These are phyloP conservation scores for Busseola fusca DNA, from an alignment of 2,888 invertebrate species.

Conservation along the genomic window DNA sequence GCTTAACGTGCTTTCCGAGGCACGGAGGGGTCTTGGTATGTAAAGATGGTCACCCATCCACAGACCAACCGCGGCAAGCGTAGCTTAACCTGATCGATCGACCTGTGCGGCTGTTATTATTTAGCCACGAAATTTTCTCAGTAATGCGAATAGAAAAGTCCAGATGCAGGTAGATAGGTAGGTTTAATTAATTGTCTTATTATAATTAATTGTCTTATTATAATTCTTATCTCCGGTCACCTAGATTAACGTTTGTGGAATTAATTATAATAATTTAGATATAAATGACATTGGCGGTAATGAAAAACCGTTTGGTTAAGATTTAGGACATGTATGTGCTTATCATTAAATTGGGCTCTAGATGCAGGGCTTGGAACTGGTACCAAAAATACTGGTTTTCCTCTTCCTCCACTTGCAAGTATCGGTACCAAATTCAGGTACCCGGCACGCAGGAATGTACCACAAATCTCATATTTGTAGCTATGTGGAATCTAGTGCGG, in stretches of 20 bases:
- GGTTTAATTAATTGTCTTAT: slow-evolving; percentile 18
- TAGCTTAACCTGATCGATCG: no score
- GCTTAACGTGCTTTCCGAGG: no score
- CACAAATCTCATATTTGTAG: no score
- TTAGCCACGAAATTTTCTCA: neutral
- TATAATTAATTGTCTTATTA: slow-evolving; percentile 24
- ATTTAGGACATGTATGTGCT: neutral
- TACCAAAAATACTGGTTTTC: neutral
- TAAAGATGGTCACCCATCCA: no score
- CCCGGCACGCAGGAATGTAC: no score
- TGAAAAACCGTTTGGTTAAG: neutral
- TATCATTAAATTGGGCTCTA: neutral
- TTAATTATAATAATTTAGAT: neutral
- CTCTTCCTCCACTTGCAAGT: neutral
- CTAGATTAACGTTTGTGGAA: slow-evolving; percentile 7
- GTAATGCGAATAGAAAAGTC: slow-evolving; percentile 3
- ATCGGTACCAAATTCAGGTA: neutral
- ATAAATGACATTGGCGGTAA: neutral
- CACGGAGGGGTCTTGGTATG: no score
- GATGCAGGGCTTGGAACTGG: neutral
- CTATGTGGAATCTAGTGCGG: no score
- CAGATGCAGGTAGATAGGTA: neutral
- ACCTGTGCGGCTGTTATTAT: no score
- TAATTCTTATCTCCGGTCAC: slow-evolving; percentile 20
- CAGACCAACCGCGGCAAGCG: no score